phyloP scores from a whole-genome alignment of 2,888 invertebrate species.

The Myopa tessellatipennis region DNA sequence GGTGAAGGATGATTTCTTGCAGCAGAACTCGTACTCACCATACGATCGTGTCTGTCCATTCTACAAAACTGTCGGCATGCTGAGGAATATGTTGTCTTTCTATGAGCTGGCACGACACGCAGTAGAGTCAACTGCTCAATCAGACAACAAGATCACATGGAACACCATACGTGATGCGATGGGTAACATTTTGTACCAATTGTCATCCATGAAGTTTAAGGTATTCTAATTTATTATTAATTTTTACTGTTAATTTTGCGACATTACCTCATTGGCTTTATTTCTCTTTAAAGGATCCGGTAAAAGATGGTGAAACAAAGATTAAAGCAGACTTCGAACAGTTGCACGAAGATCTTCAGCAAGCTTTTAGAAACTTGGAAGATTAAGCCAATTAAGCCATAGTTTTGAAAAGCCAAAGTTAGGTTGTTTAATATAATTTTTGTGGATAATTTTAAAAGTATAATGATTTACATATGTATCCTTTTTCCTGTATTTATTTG shows the following conservation, averaged over 20 bases:
- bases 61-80: conserved; percentile 99
- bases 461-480: conserved; percentile 21
- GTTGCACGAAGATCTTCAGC: conserved; percentile 95
- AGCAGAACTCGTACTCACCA: conserved; percentile 96
- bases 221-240: conserved; percentile 66
- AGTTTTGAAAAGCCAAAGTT: conserved; percentile 15
- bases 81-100: conserved; percentile 96
- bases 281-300: conserved; percentile 81
- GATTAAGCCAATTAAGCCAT: conserved; percentile 74
- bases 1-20: conserved; percentile 97
- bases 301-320: conserved; percentile 97
- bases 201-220: conserved; percentile 99
- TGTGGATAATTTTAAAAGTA: conserved; percentile 21
- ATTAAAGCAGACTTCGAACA: conserved; percentile 98
- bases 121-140: conserved; percentile 95
- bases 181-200: conserved; percentile 92
- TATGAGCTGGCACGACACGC: conserved; percentile 96
- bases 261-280: conserved; percentile 14
- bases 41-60: conserved; percentile 99
- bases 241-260: not conserved
- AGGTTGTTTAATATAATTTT: conserved; percentile 3
- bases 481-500: conserved; percentile 9
- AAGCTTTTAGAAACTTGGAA: conserved; percentile 97
- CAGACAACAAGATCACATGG: conserved; percentile 98
- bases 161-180: conserved; percentile 94